Conservation (phyloP, 2,888 invertebrate species). For the Hyppa rectilinea region DNA sequence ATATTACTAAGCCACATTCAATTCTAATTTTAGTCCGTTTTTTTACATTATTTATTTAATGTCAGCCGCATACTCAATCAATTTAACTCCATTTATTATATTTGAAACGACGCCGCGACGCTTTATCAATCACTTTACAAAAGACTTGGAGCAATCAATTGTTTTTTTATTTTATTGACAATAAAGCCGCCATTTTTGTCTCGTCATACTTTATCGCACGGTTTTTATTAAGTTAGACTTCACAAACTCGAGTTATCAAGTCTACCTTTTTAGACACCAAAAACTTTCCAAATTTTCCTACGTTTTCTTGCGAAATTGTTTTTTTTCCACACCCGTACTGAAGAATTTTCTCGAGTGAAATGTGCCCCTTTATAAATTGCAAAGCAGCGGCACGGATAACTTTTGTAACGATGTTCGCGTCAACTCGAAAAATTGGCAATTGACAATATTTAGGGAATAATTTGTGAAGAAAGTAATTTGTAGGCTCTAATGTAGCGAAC, state of each 20-base stretch:
- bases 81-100: constrained; percentile 43
- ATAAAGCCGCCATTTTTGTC: constrained; percentile 13
- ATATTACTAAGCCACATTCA: constrained; percentile 9
- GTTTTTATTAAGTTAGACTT: constrained; percentile 55
- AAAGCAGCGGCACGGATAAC: constrained; percentile 71
- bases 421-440: constrained; percentile 73
- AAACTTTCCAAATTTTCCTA: constrained; percentile 72
- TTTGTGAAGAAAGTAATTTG: constrained; percentile 63
- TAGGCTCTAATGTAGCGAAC: constrained; percentile 36
- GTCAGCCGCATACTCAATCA: constrained; percentile 32
- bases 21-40: constrained; percentile 19
- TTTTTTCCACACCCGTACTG: constrained; percentile 67
- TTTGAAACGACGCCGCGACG: constrained; percentile 21
- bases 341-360: constrained; percentile 60
- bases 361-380: constrained; percentile 74
- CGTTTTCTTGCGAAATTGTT: constrained; percentile 69
- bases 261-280: constrained; percentile 50
- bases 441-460: constrained; percentile 72
- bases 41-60: constrained; percentile 19
- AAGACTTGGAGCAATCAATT: constrained; percentile 43
- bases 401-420: constrained; percentile 73
- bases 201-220: constrained; percentile 32
- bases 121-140: constrained; percentile 54
- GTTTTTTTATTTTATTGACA: constrained; percentile 49
- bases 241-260: constrained; percentile 66